Base-by-base conservation (phyloP, 2,797 vertebrate species). In the Oryzias dopingdopingensis region DNA sequence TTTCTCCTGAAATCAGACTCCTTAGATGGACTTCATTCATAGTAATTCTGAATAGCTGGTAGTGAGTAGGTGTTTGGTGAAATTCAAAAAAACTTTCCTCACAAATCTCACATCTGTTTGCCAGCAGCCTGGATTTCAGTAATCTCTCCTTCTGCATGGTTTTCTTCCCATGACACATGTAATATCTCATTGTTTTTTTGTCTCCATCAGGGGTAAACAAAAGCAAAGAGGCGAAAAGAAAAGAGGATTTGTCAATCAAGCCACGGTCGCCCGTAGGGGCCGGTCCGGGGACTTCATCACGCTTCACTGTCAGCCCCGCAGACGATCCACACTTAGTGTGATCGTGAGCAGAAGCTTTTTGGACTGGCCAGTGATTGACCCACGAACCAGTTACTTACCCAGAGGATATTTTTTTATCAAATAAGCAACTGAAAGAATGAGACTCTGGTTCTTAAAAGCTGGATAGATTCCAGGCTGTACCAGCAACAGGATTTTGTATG, bases 241-340 rank as follows among this genome's bases (percentile, higher is more conserved):
- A 90, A 84, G 94, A 94, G 49, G 93, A 95, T 63, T 89, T 93
- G 84, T 91, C 92, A 73, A 84, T 91, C 62, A 92, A 91, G 77
- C 51, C 87, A 14, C 92, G 91, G 81, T 88, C 84, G 42, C 70
- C 86, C 40, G 76, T 85, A 3, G 90, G 89, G 54, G 60, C 88
- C 62, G 85, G 82, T 65, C 74, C 89, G 4, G 84, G 94, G 85
- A 88, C 92, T 62, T 93, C 95, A 67, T 95, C 95, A 0, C 95
- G 95, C 79, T 96, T 96, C 86, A 96, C 95, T 22, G 95, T 97
- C 85, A 96, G 93, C 72, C 95, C 94, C 37, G 95, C 95, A 58
- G 87, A 94, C 26, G 95, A 97, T 81, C 94, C 94, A 56, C 92
- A 92, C 78, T 69, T 86, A 73, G 86, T 86, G 86, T 92, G 89